Evolutionary conservation across 2,113 vertebrate genomes (phyloP), one percentile per base, ranked within the genome.

Genomic region (Sylvilagus bachmani): DNA sequence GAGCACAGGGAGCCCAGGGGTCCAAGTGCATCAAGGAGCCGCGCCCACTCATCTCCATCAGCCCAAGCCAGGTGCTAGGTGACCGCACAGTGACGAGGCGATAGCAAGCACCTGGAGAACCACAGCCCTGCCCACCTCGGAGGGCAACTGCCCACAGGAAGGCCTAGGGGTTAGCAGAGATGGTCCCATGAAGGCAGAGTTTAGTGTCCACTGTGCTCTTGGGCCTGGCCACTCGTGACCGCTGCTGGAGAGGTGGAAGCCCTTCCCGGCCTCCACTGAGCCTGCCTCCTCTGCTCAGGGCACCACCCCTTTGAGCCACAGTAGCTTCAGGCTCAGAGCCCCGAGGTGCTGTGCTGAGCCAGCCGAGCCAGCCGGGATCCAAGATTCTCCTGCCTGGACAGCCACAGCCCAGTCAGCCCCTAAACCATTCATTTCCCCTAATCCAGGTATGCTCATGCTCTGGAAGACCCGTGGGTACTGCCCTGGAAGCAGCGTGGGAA

Each of bases 401-500:
- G 29, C 22, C 29, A 13, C 10, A 3, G 74, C 19, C 25, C 51
- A 7, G 27, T 33, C 49, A 44, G n/a, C 58, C 95, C 21, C 0
- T 93, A 55, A 97, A 96, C 83, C 77, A 96, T 96, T 97, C 85
- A 90, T 90, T 88, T 94, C n/a, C 64, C 84, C 69, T 74, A 95
- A 95, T 93, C 95, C 93, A 97, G 95, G 96, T 94, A 94, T 97
- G 97, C 96, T 94, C n/a, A 83, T 73, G 77, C 36, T 86, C 93
- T 96, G 86, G 88, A 96, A 87, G 92, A 91, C 78, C 93, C 95
- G 85, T 82, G 96, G 97, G 95, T 95, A 88, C 36, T 90, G 90
- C 90, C 96, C 95, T 88, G 94, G 88, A 93, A 96, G 87, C 88
- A 81, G 53, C 91, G 69, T 96, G 96, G 77, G 92, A 78, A 95